phyloP scores from a whole-genome alignment of 2,797 vertebrate genomes.

The Coregonus sp. region DNA sequence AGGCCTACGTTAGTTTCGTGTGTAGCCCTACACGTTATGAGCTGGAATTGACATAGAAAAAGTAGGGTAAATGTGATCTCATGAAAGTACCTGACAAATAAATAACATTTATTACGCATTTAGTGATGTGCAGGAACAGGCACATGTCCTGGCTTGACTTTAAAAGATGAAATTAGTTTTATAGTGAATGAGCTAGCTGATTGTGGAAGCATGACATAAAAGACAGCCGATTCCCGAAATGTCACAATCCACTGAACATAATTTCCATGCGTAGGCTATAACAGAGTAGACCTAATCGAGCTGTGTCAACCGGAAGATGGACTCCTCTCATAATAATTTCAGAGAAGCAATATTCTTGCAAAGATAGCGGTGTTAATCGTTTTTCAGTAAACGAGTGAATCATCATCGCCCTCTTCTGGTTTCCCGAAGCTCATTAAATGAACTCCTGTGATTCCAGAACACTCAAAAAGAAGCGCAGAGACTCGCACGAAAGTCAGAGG shows the following conservation, averaged over 20 bases:
- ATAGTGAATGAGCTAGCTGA: not conserved
- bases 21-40: too few species aligned
- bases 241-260: not conserved
- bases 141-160: not conserved
- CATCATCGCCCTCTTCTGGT: constrained; percentile 66
- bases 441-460: constrained; percentile 63
- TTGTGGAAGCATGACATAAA: too few species aligned
- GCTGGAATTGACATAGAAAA: too few species aligned
- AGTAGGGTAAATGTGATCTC: too few species aligned
- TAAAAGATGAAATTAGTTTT: not conserved
- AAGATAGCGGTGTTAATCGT: not conserved
- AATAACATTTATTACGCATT: not conserved
- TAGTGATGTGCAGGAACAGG: not conserved
- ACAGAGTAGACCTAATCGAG: not conserved
- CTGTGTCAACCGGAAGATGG: too few species aligned
- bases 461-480: constrained; percentile 57
- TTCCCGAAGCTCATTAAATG: constrained; percentile 33
- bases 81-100: not conserved
- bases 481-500: constrained; percentile 46
- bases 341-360: not conserved
- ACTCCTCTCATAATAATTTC: not conserved
- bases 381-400: not conserved
- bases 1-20: too few species aligned
- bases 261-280: not conserved
- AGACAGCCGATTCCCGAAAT: too few species aligned